Evolutionary conservation across 2,888 invertebrate species (phyloP), one percentile per base, ranked within the genome.

Genomic region (Volucella bombylans): DNA sequence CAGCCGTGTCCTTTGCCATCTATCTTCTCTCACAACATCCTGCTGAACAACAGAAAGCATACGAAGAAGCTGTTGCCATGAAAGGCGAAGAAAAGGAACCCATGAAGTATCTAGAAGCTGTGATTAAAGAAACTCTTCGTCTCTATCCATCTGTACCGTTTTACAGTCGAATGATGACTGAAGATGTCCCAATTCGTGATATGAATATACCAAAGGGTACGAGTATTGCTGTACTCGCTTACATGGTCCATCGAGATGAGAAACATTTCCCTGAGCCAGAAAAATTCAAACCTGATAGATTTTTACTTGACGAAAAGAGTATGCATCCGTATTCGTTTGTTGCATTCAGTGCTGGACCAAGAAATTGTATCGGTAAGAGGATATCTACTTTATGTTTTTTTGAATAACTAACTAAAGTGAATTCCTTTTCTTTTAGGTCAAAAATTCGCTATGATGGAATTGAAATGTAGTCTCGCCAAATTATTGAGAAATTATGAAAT

Each of bases 101-200:
- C 0, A 91, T 93, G 88, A 92, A 92, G 23, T 94, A 94, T 88
- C 89, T 94, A 77, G 94, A 94, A 87, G 92, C 93, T 54, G 93
- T 94, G 0, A 92, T 94, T 47, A 94, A 94, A 87, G 94, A 94
- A 89, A 91, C 92, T 0, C 87, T 94, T n/a, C 91, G 94, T 65
- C 87, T 94, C 10, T 93, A 93, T 89, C 93, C 94, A 0, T 92
- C 93, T 11, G 93, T 92, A 14, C 93, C 94, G 1, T 88, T 91
- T 49, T 92, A 93, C 78, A 92, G 92, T 23, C 91, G 94, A 67
- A 87, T 87, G 15, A 82, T 93, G 3, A 88, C 89, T 0, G 91
- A 93, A 82, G 93, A 94, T 86, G 88, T 92, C 6, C 82, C 89
- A 78, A 88, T 93, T 78, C 92, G 93, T 90, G 87, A 89, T 9